Conservation (phyloP, 2,113 vertebrate genomes). For the Poeciliopsis prolifica region DNA sequence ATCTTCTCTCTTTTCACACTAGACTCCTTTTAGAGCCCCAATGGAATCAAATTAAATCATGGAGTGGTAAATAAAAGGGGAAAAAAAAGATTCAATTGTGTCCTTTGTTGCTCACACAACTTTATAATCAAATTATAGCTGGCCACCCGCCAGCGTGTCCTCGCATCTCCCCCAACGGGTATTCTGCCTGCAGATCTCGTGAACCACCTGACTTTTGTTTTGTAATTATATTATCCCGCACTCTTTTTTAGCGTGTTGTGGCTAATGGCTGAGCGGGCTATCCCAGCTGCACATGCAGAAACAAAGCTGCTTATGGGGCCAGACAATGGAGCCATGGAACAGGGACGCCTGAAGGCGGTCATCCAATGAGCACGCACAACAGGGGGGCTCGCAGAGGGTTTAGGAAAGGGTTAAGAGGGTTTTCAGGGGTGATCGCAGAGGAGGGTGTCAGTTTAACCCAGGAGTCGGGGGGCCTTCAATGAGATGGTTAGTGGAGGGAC, state of each 20-base stretch:
- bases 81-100: conserved; percentile 77
- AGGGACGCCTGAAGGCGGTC: conserved; percentile 80
- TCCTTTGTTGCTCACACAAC: conserved; percentile 78
- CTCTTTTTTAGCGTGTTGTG: conserved; percentile 70
- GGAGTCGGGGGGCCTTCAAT: conserved; percentile 61
- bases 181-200: conserved; percentile 62
- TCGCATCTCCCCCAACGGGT: conserved; percentile 62
- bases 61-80: conserved; percentile 68
- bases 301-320: conserved; percentile 80
- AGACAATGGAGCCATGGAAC: conserved; percentile 77
- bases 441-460: conserved; percentile 54
- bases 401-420: conserved; percentile 73
- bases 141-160: conserved; percentile 76
- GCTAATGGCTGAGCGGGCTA: conserved; percentile 76
- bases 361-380: conserved; percentile 77
- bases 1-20: conserved; percentile 73
- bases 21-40: conserved; percentile 57
- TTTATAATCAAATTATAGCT: conserved; percentile 81
- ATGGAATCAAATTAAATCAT: conserved; percentile 75
- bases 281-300: conserved; percentile 82
- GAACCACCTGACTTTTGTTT: conserved; percentile 82
- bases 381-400: conserved; percentile 74
- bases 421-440: conserved; percentile 63
- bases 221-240: conserved; percentile 80
- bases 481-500: conserved; percentile 62